A percentile compares a stretch with the other conserved stretches of the same genome.
Conservation (phyloP, 2,113 vertebrate genomes). For the Chamaetylas fuelleborni region DNA sequence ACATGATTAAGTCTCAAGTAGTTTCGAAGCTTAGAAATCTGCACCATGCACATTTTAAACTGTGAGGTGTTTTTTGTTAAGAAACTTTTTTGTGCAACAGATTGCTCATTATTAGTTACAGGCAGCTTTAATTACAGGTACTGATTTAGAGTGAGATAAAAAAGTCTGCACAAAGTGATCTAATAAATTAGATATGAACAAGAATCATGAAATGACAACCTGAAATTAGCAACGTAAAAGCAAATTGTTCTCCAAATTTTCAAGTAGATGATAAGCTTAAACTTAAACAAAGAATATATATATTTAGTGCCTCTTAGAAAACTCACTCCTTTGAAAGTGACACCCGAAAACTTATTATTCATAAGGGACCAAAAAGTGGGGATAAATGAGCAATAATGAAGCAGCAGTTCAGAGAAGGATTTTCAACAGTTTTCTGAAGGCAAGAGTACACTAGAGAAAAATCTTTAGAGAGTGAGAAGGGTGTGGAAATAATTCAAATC, state of each 20-base stretch:
- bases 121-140: slow-evolving; percentile 18
- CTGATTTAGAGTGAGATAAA: background rate
- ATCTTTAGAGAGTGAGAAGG: background rate
- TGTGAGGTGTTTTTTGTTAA: background rate
- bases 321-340: background rate
- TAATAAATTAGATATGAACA: slow-evolving; percentile 11
- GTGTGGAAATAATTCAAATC: background rate
- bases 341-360: background rate
- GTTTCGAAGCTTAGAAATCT: background rate
- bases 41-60: background rate
- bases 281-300: background rate
- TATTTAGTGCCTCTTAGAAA: slow-evolving; percentile 9
- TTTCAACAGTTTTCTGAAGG: slow-evolving; percentile 17
- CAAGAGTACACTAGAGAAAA: background rate
- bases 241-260: slow-evolving; percentile 10
- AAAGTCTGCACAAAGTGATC: background rate
- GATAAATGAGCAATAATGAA: slow-evolving; percentile 22
- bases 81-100: background rate
- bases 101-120: background rate
- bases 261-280: background rate
- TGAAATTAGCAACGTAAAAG: slow-evolving; percentile 50
- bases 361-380: background rate
- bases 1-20: background rate
- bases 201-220: slow-evolving; percentile 5
- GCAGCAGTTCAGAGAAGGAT: background rate